Base-by-base conservation (phyloP, 2,797 vertebrate species). In the Scomberomorus guttatus region DNA sequence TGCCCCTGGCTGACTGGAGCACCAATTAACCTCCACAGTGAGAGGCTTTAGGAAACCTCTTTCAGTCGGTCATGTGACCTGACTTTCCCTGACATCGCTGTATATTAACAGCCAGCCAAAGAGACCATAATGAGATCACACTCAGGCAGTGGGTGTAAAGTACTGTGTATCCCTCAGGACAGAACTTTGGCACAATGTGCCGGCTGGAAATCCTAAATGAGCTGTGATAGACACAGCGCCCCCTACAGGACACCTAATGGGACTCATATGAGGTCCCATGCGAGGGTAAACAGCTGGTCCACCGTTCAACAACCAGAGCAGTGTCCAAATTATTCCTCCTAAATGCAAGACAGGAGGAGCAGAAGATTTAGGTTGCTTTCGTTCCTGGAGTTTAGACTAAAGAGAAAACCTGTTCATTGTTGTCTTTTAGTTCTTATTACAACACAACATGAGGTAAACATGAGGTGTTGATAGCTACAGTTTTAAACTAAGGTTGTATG, bases 51-150 rank as follows among this genome's bases (percentile, higher is more conserved):
- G 32, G 57, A 82, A 83, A 79, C 52, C 75, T 87, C 72, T 69
- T 67, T 50, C 32, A 70, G 42, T 77, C 71, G 10, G 24, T 65
- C 37, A 69, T 65, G 32, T 75, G 85, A 88, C 82, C 89, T 62
- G 66, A 68, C 50, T 71, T 62, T 78, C 72, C 79, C 52, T 0
- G 6, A 64, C 59, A 66, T 75, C 62, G 44, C 34, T 81, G 63
- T 57, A 80, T 62, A 77, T 72, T 75, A 86, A 56, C 61, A 76
- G 55, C 42, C 60, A 60, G 71, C 79, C 80, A 79, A 77, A 70
- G 56, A 79, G 75, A 22, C 61, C 32, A 61, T 86, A 78, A 90
- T 80, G 74, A 86, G 61, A 81, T 83, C 82, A 77, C 72, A 63
- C 55, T 46, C 60, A 66, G 60, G 61, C 67, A 67, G 20, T 73